Conservation (phyloP, 2,113 vertebrate species). For the Pseudorhombus dupliciocellatus region DNA sequence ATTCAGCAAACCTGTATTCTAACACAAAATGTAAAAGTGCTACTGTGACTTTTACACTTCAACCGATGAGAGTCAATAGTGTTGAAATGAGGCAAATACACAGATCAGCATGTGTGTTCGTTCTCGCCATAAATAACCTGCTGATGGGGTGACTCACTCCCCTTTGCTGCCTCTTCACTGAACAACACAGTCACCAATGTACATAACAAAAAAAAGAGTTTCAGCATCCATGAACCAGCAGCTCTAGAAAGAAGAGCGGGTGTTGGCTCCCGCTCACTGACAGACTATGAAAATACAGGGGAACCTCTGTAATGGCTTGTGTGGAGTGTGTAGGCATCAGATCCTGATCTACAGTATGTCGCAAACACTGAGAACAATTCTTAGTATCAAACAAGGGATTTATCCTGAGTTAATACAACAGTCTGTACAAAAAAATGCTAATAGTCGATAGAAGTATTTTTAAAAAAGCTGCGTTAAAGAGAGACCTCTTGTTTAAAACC, state of each 20-base stretch:
- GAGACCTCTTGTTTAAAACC: slow-evolving; percentile 32
- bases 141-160: neutral
- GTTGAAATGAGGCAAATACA: slow-evolving; percentile 23
- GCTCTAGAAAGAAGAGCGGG: slow-evolving; percentile 27
- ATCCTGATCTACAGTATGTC: slow-evolving; percentile 56
- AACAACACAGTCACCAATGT: slow-evolving; percentile 14
- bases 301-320: slow-evolving; percentile 18
- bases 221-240: slow-evolving; percentile 7
- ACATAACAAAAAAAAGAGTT: slow-evolving; percentile 11
- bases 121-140: neutral
- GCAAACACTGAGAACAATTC: slow-evolving; percentile 41
- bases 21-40: slow-evolving; percentile 20
- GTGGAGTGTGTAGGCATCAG: slow-evolving; percentile 42
- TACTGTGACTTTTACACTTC: slow-evolving; percentile 45
- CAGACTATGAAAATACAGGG: slow-evolving; percentile 18
- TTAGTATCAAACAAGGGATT: slow-evolving; percentile 56
- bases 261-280: slow-evolving; percentile 29
- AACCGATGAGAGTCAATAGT: slow-evolving; percentile 16
- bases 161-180: slow-evolving; percentile 6
- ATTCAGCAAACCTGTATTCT: too few species aligned
- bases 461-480: slow-evolving; percentile 35
- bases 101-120: neutral
- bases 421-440: slow-evolving; percentile 58
- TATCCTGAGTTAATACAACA: slow-evolving; percentile 73
- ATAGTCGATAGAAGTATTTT: slow-evolving; percentile 14